Conservation (phyloP, 1,140 invertebrate species). For the Papilio machaon region DNA sequence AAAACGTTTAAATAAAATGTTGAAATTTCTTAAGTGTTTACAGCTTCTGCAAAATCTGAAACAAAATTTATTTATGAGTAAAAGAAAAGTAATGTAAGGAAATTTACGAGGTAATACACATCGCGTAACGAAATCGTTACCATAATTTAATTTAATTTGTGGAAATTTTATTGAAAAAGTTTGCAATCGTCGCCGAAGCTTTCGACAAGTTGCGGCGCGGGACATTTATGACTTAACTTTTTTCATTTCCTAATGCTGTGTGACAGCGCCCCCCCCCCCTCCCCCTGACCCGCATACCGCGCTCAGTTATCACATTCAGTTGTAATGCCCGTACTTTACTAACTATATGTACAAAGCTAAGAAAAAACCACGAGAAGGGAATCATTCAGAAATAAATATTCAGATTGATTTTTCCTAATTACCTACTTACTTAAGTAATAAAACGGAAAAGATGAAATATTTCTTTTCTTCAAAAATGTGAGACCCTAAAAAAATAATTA, state of each 20-base stretch:
- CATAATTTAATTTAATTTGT: slow-evolving; percentile 26
- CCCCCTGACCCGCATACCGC: background rate
- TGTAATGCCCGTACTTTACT: background rate
- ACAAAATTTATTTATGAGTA: background rate
- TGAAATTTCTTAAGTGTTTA: background rate
- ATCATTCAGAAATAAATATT: background rate
- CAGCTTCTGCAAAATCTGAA: background rate
- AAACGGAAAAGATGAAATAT: too few species aligned
- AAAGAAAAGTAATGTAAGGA: background rate
- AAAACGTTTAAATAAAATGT: background rate
- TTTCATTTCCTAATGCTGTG: slow-evolving; percentile 25
- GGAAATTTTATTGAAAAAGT: slow-evolving; percentile 30
- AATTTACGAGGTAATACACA: background rate
- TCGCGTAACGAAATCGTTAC: slow-evolving; percentile 16
- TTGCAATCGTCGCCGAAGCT: slow-evolving; percentile 19
- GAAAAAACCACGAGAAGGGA: background rate
- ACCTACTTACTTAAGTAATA: background rate
- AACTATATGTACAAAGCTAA: background rate
- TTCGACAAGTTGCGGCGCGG: slow-evolving; percentile 13
- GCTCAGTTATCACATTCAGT: background rate
- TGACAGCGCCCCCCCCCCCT: background rate
- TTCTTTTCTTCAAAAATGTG: too few species aligned
- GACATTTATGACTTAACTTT: slow-evolving; percentile 28
- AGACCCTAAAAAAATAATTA: too few species aligned
- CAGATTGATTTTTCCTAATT: background rate